Evolutionary conservation across 2,113 vertebrate species (phyloP).

Genomic region (Camelus bactrianus): DNA sequence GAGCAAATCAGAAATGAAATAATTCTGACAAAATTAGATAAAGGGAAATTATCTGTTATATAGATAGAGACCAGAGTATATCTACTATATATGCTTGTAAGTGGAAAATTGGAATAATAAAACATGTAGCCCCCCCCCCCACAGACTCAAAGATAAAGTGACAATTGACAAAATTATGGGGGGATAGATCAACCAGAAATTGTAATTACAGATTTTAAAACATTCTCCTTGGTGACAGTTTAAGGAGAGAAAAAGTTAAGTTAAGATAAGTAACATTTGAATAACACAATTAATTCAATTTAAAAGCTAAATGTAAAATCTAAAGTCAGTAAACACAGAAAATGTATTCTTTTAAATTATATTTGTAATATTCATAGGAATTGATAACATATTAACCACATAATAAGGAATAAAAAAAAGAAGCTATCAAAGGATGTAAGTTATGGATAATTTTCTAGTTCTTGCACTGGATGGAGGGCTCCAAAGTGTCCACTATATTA

Average conservation of each 20-base stretch:
- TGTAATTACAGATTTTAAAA: background rate
- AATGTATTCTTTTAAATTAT: background rate
- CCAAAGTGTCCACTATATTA: background rate
- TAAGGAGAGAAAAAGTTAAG: background rate
- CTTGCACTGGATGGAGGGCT: background rate
- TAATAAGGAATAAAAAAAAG: background rate
- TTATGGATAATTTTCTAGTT: slow-evolving; percentile 12
- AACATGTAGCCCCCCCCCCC: background rate
- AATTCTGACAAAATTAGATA: background rate
- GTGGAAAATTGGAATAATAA: background rate
- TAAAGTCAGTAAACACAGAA: background rate
- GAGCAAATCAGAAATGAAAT: background rate
- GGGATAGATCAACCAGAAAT: background rate
- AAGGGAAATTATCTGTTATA: background rate
- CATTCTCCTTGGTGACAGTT: background rate
- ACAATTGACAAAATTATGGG: background rate
- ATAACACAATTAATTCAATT: background rate
- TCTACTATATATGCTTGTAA: background rate
- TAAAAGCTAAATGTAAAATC: slow-evolving; percentile 14
- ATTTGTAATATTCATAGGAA: background rate
- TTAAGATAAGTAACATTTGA: background rate
- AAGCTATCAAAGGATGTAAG: background rate
- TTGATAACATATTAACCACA: background rate
- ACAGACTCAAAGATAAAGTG: background rate
- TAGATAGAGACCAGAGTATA: background rate